Percentiles rank a stretch among this genome's conserved stretches.
Evolutionary conservation across 2,113 vertebrate species (phyloP).

Genomic region (Lophura nycthemera): DNA sequence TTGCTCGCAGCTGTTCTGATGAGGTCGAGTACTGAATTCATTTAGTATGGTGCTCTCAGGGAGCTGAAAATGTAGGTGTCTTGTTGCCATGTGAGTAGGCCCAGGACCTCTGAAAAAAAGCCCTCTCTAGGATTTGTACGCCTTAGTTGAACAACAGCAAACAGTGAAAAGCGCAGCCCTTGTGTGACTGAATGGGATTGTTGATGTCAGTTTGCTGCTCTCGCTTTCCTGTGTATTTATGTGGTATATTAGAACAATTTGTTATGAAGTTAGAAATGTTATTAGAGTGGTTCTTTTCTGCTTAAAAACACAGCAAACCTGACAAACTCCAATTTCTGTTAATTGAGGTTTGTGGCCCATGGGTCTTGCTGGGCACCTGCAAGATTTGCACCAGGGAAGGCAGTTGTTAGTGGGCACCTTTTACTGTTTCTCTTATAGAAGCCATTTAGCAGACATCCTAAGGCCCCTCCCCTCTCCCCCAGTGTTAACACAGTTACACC

Average conservation of each 20-base stretch:
- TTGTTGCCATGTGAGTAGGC: background rate
- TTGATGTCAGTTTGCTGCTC: background rate
- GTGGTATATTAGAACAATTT: background rate
- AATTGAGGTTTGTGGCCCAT: rapidly evolving
- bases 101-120: background rate
- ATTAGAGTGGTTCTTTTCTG: background rate
- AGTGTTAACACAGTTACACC: background rate
- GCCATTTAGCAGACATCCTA: background rate
- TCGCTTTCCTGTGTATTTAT: background rate
- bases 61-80: background rate
- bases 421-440: background rate
- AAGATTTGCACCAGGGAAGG: background rate
- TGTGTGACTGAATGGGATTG: background rate
- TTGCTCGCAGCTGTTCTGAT: background rate
- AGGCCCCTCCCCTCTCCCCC: no score
- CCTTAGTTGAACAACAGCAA: background rate
- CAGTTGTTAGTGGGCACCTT: background rate
- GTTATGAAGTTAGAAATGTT: background rate
- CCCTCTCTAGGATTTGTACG: background rate
- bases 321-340: background rate
- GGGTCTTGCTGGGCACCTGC: background rate
- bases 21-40: background rate
- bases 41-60: background rate
- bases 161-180: background rate
- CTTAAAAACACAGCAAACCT: background rate